Evolutionary conservation across 2,113 vertebrate species (phyloP), one percentile per base, ranked within the genome.

Genomic region (Neopipo cinnamomea): DNA sequence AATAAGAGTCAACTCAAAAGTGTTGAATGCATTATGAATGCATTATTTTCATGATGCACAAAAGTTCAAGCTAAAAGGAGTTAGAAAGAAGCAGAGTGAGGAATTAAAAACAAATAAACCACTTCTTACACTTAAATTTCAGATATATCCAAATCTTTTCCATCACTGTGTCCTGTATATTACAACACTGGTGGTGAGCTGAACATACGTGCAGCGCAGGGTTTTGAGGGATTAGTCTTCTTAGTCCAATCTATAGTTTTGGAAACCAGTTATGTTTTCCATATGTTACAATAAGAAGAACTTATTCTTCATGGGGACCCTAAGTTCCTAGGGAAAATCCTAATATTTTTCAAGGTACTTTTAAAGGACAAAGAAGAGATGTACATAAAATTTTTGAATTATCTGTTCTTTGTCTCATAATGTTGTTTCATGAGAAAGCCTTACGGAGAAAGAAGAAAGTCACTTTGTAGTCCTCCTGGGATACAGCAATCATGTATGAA

Each of bases 391-490:
- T 28, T 2, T 7, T 55, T 37, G 16, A 92, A 53, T 25, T 53
- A 25, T 42, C 14, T 6, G 0, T 56, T 85, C 77, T 82, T 89
- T 76, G 41, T 86, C 20, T 93, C 56, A 65, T 37, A 41, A 41
- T 85, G 55, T 56, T 91, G 31, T 94, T 94, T 91, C 46, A 39
- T 63, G 55, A 65, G 12, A 66, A 85, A 63, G 37, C 63, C 52
- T 88, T 83, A 53, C 1, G 77, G 42, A 80, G 44, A 78, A 84
- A 94, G 73, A 68, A 71, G 52, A 96, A 96, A 94, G 83, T 93
- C 92, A 87, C 70, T 96, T 94, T 95, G 73, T 49, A 73, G 73
- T 84, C 23, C 83, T 93, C 80, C 61, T 87, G 88, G 56, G 86
- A 79, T 56, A 70, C 2, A 73, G 76, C 65, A 95, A 49, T 89